phyloP scores from a whole-genome alignment of 2,113 vertebrate species.

The Castor canadensis region DNA sequence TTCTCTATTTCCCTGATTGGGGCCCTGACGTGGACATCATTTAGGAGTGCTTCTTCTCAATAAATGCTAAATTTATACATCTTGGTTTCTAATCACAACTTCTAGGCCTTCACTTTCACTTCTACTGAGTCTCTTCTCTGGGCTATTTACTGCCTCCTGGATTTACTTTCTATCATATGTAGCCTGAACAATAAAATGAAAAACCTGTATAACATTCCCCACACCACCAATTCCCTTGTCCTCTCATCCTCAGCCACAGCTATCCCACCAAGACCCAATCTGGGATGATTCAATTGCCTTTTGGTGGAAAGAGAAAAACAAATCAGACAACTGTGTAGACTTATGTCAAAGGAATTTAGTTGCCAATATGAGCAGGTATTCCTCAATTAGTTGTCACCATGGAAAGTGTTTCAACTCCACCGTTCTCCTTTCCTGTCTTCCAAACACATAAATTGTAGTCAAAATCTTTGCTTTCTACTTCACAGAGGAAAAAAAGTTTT shows the following conservation, averaged over 20 bases:
- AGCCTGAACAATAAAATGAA: not conserved
- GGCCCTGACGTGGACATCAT: not conserved
- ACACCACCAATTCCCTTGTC: not conserved
- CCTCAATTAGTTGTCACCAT: not conserved
- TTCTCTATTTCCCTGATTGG: not conserved
- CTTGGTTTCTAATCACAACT: not conserved
- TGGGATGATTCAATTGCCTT: not conserved
- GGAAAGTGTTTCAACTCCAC: not conserved
- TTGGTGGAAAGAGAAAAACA: not conserved
- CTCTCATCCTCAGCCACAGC: not conserved
- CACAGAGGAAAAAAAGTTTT: constrained; percentile 13
- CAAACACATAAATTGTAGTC: not conserved
- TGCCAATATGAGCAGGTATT: not conserved
- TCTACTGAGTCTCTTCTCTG: not conserved
- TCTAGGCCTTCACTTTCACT: not conserved
- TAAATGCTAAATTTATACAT: not conserved
- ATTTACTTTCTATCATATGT: not conserved
- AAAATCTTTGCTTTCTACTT: constrained; percentile 48
- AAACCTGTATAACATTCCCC: not conserved
- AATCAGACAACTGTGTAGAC: not conserved
- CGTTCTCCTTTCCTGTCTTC: not conserved
- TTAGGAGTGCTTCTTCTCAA: constrained; percentile 2
- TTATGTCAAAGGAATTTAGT: not conserved
- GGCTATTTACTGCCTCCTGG: not conserved
- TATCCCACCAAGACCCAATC: not conserved